Base-by-base conservation (phyloP, 2,888 invertebrate genomes). In the Drosophila kambysellisi region DNA sequence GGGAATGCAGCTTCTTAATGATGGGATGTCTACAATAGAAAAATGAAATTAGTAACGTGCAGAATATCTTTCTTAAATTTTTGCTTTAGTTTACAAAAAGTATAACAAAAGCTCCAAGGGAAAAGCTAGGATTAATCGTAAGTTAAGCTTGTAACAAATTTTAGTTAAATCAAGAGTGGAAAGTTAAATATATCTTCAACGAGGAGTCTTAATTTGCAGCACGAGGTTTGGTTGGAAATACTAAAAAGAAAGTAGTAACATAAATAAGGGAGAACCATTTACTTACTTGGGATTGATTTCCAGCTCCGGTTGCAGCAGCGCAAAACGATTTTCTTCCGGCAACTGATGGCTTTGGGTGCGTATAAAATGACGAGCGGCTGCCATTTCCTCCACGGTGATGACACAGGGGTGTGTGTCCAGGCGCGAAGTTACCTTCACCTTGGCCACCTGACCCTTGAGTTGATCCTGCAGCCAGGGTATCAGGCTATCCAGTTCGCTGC, bases 321-420 rank as follows among this genome's bases (percentile, higher is more conserved):
- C 96, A 91, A 96, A 98, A 89, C 97, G 95, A 91, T 96, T 96
- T 87, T 98, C 98, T 86, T 98, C 98, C 0, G 96, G 95, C 64
- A 97, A 92, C 85, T 95, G 95, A 82, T 96, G 96, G 61, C 98
- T 96, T 89, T 98, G 97, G 0, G 98, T 98, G 63, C 97, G 95
- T 63, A 99, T 96, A 91, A 99, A 99, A 93, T 99, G 99, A 53
- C 99, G 94, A 0, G 99, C 99, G 2, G 98, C 97, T 0, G 98
- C 99, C 98, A 99, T 99, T 94, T 99, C 99, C 81, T 97, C 97
- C 0, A 99, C 98, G 0, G 98, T 98, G 3, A 99, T 95, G 1
- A 99, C 97, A 92, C 99, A 99, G 0, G 99, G 99, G 94, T 99
- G 98, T 1, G 95, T 95, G 83, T 97, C 97, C 50, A 99, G 94